These are phyloP conservation scores for Frankliniella intonsa DNA, from an alignment of 2,888 invertebrate genomes.

Conservation along the genomic window DNA sequence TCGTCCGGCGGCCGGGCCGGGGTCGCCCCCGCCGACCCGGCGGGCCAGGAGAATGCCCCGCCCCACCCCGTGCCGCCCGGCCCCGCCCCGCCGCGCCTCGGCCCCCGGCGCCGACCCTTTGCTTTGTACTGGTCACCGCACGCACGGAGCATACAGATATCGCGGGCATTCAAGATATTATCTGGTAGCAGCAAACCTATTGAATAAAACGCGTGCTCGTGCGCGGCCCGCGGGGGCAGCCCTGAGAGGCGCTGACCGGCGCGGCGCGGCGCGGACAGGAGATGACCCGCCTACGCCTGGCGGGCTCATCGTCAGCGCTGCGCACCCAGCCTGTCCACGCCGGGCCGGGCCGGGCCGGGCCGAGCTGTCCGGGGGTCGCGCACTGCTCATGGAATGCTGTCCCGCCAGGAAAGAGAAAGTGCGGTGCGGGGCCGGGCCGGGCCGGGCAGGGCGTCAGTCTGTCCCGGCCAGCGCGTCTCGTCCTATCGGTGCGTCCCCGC, in stretches of 20 bases:
- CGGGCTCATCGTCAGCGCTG: no score
- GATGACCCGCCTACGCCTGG: no score
- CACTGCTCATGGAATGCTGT: background rate
- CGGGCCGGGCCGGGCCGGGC: background rate
- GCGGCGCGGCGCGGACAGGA: background rate
- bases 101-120: background rate
- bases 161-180: no score
- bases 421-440: background rate
- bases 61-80: background rate
- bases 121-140: background rate
- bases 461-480: no score
- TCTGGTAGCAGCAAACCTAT: no score
- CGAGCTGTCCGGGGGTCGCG: background rate
- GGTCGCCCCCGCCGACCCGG: no score
- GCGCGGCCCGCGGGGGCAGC: background rate
- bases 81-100: background rate
- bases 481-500: no score
- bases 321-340: background rate
- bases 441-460: background rate
- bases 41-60: no score
- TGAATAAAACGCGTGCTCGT: background rate
- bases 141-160: no score
- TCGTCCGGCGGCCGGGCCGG: no score
- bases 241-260: background rate
- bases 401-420: background rate